Percentiles rank a stretch among this genome's conserved stretches.
Evolutionary conservation across 2,797 vertebrate genomes (phyloP).

Genomic region (Petrocephalus schoutedeni): DNA sequence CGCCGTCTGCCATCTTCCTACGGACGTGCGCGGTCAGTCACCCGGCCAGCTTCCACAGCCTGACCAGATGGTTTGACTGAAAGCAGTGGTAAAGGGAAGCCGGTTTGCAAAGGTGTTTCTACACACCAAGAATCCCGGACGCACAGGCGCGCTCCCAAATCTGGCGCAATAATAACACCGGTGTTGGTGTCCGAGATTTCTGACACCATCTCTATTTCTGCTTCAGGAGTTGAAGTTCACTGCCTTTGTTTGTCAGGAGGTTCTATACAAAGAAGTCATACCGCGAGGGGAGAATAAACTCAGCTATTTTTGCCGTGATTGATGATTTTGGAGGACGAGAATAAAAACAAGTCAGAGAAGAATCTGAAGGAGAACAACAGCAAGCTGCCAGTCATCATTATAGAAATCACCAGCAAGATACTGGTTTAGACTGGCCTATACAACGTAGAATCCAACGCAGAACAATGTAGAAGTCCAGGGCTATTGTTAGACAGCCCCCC

Average conservation of each 20-base stretch:
- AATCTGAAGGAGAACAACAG: background rate
- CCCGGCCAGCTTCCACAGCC: background rate
- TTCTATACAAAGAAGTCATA: background rate
- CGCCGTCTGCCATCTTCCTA: slow-evolving; percentile 86
- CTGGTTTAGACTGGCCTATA: background rate
- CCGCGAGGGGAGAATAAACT: background rate
- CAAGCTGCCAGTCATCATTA: background rate
- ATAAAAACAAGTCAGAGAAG: background rate
- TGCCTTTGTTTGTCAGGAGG: background rate
- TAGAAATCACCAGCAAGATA: background rate
- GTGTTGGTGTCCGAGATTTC: background rate
- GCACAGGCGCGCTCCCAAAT: background rate
- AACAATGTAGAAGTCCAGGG: no score
- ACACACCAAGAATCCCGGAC: background rate
- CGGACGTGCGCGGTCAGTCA: background rate
- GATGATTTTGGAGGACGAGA: background rate
- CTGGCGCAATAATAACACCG: background rate
- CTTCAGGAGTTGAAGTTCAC: background rate
- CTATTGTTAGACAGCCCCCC: no score
- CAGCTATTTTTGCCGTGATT: background rate
- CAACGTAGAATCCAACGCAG: background rate
- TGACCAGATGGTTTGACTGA: background rate
- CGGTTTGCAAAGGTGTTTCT: background rate
- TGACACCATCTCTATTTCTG: background rate
- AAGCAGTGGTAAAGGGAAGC: background rate